Percentiles rank a stretch among this genome's conserved stretches.
Conservation (phyloP, 2,888 invertebrate genomes). For the Scelioninae gen. 2 region DNA sequence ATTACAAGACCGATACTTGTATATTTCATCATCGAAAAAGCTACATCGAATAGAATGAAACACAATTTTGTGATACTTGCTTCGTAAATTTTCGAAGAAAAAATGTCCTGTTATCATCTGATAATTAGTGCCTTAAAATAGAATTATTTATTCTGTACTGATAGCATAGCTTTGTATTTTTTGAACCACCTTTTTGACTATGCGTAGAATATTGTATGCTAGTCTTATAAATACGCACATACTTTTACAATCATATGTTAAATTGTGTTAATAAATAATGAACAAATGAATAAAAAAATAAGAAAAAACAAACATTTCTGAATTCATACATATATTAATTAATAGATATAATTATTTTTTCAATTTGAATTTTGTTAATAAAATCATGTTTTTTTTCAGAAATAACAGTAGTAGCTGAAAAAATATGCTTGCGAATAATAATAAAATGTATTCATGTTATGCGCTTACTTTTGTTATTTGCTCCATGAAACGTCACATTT, state of each 20-base stretch:
- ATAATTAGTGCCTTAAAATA: slow-evolving; percentile 48
- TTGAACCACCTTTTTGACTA: slow-evolving; percentile 34
- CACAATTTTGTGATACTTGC: slow-evolving; percentile 39
- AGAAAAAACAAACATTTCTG: too few species aligned
- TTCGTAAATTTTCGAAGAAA: slow-evolving; percentile 18
- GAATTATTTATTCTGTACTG: slow-evolving; percentile 44
- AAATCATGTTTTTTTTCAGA: slow-evolving; percentile 9
- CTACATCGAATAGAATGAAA: slow-evolving; percentile 19
- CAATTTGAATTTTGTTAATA: slow-evolving; percentile 6
- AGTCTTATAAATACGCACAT: slow-evolving; percentile 11
- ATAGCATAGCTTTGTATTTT: slow-evolving; percentile 36
- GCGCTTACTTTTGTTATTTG: too few species aligned
- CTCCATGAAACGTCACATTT: too few species aligned
- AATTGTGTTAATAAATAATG: slow-evolving; percentile 28
- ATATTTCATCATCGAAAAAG: slow-evolving; percentile 13
- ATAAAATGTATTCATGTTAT: too few species aligned
- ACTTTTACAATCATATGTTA: slow-evolving; percentile 23
- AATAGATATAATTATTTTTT: background rate
- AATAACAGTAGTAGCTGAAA: too few species aligned
- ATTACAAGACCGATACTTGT: slow-evolving; percentile 12
- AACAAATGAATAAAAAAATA: too few species aligned
- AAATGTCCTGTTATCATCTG: slow-evolving; percentile 12
- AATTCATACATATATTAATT: slow-evolving; percentile 5
- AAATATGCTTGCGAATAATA: too few species aligned
- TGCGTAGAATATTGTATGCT: slow-evolving; percentile 32